phyloP scores from a whole-genome alignment of 2,113 vertebrate genomes.

The Notarius quadriscutis region DNA sequence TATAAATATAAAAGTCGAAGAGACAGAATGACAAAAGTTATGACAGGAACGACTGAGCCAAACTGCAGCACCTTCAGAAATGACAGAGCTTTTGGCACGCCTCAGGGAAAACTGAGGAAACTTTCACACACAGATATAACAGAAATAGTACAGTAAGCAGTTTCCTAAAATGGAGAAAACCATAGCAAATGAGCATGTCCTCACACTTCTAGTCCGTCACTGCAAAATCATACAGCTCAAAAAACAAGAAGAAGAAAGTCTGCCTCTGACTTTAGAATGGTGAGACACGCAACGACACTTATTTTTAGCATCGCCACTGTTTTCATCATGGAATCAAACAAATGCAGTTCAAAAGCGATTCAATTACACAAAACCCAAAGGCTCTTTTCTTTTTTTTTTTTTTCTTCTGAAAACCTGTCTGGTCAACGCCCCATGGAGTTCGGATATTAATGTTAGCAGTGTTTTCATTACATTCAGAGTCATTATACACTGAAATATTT shows the following conservation, averaged over 20 bases:
- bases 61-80: slow-evolving; percentile 28
- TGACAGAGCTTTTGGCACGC: neutral
- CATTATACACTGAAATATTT: slow-evolving; percentile 26
- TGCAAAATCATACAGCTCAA: neutral
- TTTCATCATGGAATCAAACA: neutral
- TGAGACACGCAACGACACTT: slow-evolving; percentile 11
- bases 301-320: slow-evolving; percentile 16
- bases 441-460: neutral
- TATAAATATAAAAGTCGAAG: slow-evolving; percentile 23
- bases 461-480: neutral
- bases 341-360: slow-evolving; percentile 5
- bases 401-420: neutral
- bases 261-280: neutral
- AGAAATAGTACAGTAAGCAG: slow-evolving; percentile 7
- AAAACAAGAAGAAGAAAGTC: neutral
- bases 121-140: neutral
- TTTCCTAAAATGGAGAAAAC: slow-evolving; percentile 12
- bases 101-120: neutral
- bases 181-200: neutral
- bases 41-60: neutral
- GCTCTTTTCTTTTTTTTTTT: neutral
- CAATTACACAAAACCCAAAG: neutral
- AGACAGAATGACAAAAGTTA: slow-evolving; percentile 13
- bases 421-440: neutral
- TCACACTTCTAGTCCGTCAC: neutral